phyloP scores from a whole-genome alignment of 2,113 vertebrate species.

The Cygnus buccinator region DNA sequence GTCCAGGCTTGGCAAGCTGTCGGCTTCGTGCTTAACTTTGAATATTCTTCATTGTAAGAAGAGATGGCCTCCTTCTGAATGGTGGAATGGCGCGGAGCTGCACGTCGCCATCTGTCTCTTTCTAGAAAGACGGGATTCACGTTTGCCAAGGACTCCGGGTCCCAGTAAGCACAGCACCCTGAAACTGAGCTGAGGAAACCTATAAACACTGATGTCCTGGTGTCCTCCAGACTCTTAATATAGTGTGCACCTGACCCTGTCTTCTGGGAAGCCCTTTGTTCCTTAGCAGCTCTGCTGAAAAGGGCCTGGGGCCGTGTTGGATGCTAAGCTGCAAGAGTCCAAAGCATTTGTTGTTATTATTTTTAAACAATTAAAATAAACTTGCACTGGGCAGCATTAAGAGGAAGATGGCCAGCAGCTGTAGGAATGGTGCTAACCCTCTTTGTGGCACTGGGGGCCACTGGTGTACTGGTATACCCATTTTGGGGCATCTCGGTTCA shows the following conservation, averaged over 20 bases:
- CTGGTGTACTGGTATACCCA: too few species aligned
- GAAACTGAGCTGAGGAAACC: neutral
- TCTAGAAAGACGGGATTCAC: neutral
- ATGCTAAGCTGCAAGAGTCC: neutral
- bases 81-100: neutral
- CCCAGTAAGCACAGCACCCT: neutral
- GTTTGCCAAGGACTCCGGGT: neutral
- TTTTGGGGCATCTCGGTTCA: neutral
- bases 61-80: neutral
- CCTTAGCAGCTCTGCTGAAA: neutral
- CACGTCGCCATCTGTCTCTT: neutral
- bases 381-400: neutral
- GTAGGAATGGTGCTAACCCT: neutral
- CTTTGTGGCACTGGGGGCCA: neutral
- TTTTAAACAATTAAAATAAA: neutral
- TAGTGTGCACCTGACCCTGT: neutral
- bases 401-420: neutral
- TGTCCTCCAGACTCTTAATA: neutral
- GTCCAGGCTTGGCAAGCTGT: neutral
- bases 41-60: neutral
- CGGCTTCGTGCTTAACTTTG: neutral
- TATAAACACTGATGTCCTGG: too few species aligned
- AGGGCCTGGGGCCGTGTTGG: neutral
- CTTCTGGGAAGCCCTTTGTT: neutral
- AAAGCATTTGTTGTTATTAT: neutral